Evolutionary conservation across 2,113 vertebrate genomes (phyloP), one percentile per base, ranked within the genome.

Genomic region (Crotalus horridus): DNA sequence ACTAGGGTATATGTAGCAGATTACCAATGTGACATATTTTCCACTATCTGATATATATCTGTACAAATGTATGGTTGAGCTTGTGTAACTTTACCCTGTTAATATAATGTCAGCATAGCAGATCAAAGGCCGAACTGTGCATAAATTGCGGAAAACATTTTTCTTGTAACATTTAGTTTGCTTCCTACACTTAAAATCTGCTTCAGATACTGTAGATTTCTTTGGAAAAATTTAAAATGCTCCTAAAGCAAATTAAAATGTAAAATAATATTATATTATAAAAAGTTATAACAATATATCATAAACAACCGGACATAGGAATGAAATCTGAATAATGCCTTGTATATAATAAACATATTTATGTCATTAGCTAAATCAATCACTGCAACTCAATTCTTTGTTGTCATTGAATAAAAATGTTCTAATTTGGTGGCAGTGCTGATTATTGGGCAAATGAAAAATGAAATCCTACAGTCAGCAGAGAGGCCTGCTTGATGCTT

Each of bases 351-450:
- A 29, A 89, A 89, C 43, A 51, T 6, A 85, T 43, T 88, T 87
- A 29, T 51, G 26, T 59, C 24, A 51, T 88, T 93, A 94, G 6
- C 94, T 93, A 95, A 10, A 3, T 93, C 94, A 61, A 92, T 93
- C 46, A 61, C 0, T 94, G 93, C 92, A 91, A 94, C 55, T 94
- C 85, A 96, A 89, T 90, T 94, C 91, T 88, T 96, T 3, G 43
- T 89, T 95, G 94, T 95, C 17, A 93, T 96, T 92, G 51, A 1
- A 94, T 46, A 88, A 94, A 89, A 95, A 95, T 90, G 0, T 95
- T 94, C 69, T 46, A 91, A 86, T 91, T 88, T 93, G 0, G 1
- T 81, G 94, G 92, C 81, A 95, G 89, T 9, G 94, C 43, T 89
- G 39, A 91, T 95, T 96, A 51, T 90, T 95, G 94, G 92, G 85